phyloP scores from a whole-genome alignment of 2,113 vertebrate genomes.

The Gyps fulvus region DNA sequence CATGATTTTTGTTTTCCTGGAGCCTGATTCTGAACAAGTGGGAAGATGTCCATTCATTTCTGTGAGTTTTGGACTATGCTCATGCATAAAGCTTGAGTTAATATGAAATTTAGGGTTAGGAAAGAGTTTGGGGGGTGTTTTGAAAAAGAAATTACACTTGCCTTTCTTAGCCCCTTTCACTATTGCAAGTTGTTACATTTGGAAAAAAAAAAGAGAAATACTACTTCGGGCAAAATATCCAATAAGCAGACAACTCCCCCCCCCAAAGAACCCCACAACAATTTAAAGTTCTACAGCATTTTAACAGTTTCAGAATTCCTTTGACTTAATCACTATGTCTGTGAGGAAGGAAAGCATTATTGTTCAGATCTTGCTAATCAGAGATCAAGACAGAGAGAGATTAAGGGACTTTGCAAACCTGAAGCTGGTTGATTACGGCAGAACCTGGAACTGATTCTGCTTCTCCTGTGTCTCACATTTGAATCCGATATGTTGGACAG shows the following conservation, averaged over 20 bases:
- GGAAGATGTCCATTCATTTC: neutral
- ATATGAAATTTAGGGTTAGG: neutral
- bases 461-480: neutral
- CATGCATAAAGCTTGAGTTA: neutral
- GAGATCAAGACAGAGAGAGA: neutral
- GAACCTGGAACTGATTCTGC: neutral
- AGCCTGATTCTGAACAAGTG: neutral
- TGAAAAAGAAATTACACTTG: neutral
- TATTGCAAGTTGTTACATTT: neutral
- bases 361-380: neutral
- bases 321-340: neutral
- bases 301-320: neutral
- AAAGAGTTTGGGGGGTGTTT: neutral
- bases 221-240: neutral
- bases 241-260: neutral
- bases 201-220: neutral
- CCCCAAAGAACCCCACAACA: accelerated
- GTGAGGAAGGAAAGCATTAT: neutral
- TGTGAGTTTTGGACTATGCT: neutral
- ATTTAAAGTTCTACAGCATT: neutral
- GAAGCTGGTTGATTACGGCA: neutral
- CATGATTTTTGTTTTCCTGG: neutral
- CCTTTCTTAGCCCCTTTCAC: neutral
- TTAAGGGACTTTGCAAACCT: neutral
- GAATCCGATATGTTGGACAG: neutral